Conservation (phyloP, 2,888 invertebrate species). For the Lasioglossum villosulum region DNA sequence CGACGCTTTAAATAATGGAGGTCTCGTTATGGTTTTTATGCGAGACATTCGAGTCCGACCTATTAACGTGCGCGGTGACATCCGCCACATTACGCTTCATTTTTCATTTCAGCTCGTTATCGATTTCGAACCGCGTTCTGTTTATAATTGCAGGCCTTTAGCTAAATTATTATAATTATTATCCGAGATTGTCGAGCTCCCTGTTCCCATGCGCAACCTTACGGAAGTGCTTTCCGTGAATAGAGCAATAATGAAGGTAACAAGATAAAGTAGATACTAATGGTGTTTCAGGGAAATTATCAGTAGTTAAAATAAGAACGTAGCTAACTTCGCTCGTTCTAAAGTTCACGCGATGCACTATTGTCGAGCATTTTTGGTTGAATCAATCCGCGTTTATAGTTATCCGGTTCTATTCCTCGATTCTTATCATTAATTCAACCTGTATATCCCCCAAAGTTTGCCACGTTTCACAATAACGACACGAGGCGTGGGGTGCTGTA, state of each 20-base stretch:
- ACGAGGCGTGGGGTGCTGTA: not conserved
- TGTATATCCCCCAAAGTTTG: no score
- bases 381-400: not conserved
- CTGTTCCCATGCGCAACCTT: not conserved
- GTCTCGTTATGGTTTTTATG: constrained; percentile 49
- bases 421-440: not conserved
- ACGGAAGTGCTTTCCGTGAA: constrained; percentile 10
- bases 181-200: constrained; percentile 11
- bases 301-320: constrained; percentile 11
- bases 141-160: constrained; percentile 10
- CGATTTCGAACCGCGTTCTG: constrained; percentile 8
- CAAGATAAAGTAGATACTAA: constrained; percentile 12
- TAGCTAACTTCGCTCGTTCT: constrained; percentile 3
- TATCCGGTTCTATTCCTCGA: not conserved
- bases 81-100: constrained; percentile 5
- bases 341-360: not conserved
- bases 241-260: constrained; percentile 27
- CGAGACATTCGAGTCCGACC: constrained; percentile 29
- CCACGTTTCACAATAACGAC: not conserved
- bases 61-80: constrained; percentile 31
- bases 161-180: constrained; percentile 41
- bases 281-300: constrained; percentile 5
- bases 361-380: not conserved
- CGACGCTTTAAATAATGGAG: constrained; percentile 44
- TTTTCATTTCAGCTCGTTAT: constrained; percentile 42